A percentile compares a stretch with the other conserved stretches of the same genome.
These are phyloP conservation scores for Sinohyriopsis cumingii DNA, from an alignment of 2,888 invertebrate species.

Conservation along the genomic window DNA sequence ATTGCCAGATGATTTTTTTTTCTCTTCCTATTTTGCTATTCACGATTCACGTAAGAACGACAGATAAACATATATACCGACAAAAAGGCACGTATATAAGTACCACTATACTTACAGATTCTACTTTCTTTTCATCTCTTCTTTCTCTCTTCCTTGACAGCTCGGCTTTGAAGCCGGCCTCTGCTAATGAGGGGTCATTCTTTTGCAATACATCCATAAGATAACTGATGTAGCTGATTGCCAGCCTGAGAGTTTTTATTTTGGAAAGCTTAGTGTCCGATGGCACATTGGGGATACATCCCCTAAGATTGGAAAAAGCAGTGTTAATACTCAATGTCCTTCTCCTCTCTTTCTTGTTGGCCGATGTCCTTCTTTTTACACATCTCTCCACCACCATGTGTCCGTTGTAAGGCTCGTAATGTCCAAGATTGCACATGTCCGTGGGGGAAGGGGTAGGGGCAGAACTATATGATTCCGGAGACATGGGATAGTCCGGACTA, in stretches of 20 bases:
- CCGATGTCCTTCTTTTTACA: slow-evolving; percentile 76
- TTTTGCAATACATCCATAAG: slow-evolving; percentile 90
- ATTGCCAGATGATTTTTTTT: too few species aligned
- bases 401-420: slow-evolving; percentile 33
- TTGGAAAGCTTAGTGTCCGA: slow-evolving; percentile 94
- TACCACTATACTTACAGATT: slow-evolving; percentile 30
- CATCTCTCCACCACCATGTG: slow-evolving; percentile 54
- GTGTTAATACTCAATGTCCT: slow-evolving; percentile 95
- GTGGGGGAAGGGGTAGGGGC: slow-evolving; percentile 10
- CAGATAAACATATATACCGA: too few species aligned
- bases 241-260: slow-evolving; percentile 94
- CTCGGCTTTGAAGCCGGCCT: slow-evolving; percentile 86
- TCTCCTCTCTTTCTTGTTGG: slow-evolving; percentile 94
- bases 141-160: slow-evolving; percentile 74
- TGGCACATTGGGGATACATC: slow-evolving; percentile 96
- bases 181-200: slow-evolving; percentile 81
- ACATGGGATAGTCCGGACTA: slow-evolving; percentile 42
- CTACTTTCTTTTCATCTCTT: slow-evolving; percentile 28
- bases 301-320: slow-evolving; percentile 91
- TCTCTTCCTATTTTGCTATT: too few species aligned
- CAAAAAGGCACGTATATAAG: too few species aligned
- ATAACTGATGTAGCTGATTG: slow-evolving; percentile 82
- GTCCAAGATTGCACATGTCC: slow-evolving; percentile 16
- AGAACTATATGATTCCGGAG: slow-evolving; percentile 46
- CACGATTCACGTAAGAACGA: too few species aligned